Base-by-base conservation (phyloP, 2,888 invertebrate species). In the Mellilla xanthometata region DNA sequence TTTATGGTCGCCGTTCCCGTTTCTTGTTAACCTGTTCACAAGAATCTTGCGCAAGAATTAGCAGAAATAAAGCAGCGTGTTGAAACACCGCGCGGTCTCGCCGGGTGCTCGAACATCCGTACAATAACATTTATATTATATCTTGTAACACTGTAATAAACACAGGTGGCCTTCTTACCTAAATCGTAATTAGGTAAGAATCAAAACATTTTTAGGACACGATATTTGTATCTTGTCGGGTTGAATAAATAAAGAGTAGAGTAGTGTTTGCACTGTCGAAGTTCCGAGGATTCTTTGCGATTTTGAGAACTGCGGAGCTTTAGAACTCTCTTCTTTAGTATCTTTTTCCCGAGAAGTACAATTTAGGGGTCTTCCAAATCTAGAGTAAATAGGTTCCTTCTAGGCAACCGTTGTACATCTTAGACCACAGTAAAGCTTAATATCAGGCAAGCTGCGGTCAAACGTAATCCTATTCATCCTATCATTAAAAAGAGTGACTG, bases 11-110 rank as follows among this genome's bases (percentile, higher is more conserved):
- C 59, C 56, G 64, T 68, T 62, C 64, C 49, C 56, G 52, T 53
- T 65, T 58, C 51, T 59, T 49, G 49, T 54, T 61, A 52, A 58
- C 48, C 49, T 50, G 48, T 48, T 52, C 49, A 39, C 32, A 45
- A 46, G 58, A 58, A 44, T 49, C 65, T 85, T 86, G 79, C 83
- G 85, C 75, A 86, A 86, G 73, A 62, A 65, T 60, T 58, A 62
- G 66, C 73, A 64, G 69, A 78, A 81, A 81, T 83, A 82, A 77
- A 79, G 68, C 66, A 23, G 32, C 24, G 70, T 65, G 69, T 67
- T 66, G 80, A 77, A 80, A 76, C 65, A 63, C n/a, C n/a, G n/a
- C 38, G 45, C 45, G 26, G 36, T 41, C 47, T 46, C 67, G 57
- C n/a, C n/a, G n/a, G n/a, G n/a, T n/a, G 65, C 68, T 70, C 42